Evolutionary conservation across 2,797 vertebrate species (phyloP).

Genomic region (Sebastes steindachneri): DNA sequence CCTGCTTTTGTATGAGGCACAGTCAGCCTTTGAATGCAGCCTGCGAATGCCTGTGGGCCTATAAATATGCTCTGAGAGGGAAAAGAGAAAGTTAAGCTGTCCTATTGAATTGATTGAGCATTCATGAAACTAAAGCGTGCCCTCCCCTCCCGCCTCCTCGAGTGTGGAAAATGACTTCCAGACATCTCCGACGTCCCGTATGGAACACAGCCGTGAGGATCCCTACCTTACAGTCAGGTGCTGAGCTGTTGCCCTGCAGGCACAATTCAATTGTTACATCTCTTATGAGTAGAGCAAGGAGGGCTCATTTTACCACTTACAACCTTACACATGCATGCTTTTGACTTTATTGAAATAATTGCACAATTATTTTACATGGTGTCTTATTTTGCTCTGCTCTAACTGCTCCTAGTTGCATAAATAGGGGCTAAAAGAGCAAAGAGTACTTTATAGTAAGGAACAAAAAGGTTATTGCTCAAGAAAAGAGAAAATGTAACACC

Average conservation of each 20-base stretch:
- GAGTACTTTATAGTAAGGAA: not conserved
- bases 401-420: conserved; percentile 36
- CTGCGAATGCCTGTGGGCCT: conserved; percentile 81
- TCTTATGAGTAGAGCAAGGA: conserved; percentile 70
- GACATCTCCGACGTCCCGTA: conserved; percentile 81
- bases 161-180: conserved; percentile 87
- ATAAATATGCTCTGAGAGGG: conserved; percentile 80
- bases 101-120: conserved; percentile 89
- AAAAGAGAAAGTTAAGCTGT: conserved; percentile 85
- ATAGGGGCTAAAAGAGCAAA: conserved; percentile 14
- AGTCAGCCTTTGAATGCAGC: conserved; percentile 79
- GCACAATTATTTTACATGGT: conserved; percentile 64
- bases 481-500: conserved; percentile 23
- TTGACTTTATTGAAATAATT: conserved; percentile 71
- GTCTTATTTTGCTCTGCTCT: conserved; percentile 54
- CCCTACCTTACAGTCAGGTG: conserved; percentile 84
- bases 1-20: conserved; percentile 71
- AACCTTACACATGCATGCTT: conserved; percentile 56
- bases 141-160: conserved; percentile 69
- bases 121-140: conserved; percentile 85
- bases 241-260: conserved; percentile 82
- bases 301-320: conserved; percentile 70
- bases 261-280: conserved; percentile 82
- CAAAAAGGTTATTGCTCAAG: conserved; percentile 12
- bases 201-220: conserved; percentile 83